These are phyloP conservation scores for Tiliacea citrago DNA, from an alignment of 2,888 invertebrate genomes.

Conservation along the genomic window DNA sequence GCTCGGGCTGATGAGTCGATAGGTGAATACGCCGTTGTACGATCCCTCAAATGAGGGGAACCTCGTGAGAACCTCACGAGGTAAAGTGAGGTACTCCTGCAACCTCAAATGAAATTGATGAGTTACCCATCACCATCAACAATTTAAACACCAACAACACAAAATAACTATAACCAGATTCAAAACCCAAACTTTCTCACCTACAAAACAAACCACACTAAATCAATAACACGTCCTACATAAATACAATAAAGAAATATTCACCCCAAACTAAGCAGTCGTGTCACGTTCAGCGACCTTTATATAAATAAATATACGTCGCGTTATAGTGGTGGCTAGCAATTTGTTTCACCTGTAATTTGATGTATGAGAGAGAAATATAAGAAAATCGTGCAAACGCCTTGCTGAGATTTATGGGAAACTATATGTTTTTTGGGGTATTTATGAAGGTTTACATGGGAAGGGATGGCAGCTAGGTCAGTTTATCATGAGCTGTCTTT, in stretches of 20 bases:
- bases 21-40: too few species aligned
- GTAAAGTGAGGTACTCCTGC: too few species aligned
- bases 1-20: too few species aligned
- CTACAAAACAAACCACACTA: constrained; percentile 38
- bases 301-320: constrained; percentile 83
- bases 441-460: constrained; percentile 61
- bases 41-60: too few species aligned
- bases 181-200: too few species aligned
- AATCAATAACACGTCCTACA: constrained; percentile 53
- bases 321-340: constrained; percentile 80
- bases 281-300: constrained; percentile 76
- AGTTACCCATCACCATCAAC: neutral
- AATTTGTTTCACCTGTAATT: constrained; percentile 86
- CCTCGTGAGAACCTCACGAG: too few species aligned
- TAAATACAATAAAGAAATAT: constrained; percentile 55
- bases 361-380: constrained; percentile 79
- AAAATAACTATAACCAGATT: too few species aligned
- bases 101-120: too few species aligned
- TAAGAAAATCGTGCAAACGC: constrained; percentile 65
- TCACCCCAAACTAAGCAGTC: constrained; percentile 63
- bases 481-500: constrained; percentile 65
- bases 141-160: neutral
- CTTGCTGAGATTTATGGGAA: constrained; percentile 60
- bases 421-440: constrained; percentile 60
- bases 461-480: constrained; percentile 41